phyloP scores from a whole-genome alignment of 2,113 vertebrate genomes.

The Macrotis lagotis region DNA sequence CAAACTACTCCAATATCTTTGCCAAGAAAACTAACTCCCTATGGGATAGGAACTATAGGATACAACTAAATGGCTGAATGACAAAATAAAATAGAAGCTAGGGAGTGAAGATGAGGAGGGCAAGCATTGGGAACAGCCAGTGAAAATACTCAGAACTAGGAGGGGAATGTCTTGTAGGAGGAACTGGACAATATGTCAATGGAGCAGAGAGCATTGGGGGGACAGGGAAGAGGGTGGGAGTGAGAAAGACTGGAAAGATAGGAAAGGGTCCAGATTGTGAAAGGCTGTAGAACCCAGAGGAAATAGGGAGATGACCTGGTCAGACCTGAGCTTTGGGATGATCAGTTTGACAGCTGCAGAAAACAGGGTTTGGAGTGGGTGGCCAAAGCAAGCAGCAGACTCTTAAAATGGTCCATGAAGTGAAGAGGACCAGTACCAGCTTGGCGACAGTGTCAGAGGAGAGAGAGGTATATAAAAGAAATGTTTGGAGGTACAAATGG shows the following conservation, averaged over 20 bases:
- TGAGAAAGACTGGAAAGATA: neutral
- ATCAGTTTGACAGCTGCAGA: rapidly evolving
- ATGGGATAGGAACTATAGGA: neutral
- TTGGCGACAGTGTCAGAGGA: neutral
- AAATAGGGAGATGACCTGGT: neutral
- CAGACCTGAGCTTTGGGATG: neutral
- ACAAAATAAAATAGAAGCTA: neutral
- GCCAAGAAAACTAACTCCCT: too few species aligned
- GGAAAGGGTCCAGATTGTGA: neutral
- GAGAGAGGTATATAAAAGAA: neutral
- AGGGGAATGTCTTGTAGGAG: neutral
- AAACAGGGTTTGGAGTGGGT: neutral
- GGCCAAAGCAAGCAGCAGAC: neutral
- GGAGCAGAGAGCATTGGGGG: neutral
- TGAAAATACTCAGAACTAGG: neutral
- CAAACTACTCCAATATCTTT: too few species aligned
- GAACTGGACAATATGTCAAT: neutral
- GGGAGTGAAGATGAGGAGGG: neutral
- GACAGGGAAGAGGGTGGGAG: neutral
- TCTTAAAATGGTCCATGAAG: neutral
- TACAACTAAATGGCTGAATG: neutral
- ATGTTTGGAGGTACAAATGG: neutral
- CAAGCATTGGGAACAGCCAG: neutral
- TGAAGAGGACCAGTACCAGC: neutral
- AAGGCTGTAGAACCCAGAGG: rapidly evolving